These are phyloP conservation scores for Colostygia pectinataria DNA, from an alignment of 2,888 invertebrate species.

Conservation along the genomic window DNA sequence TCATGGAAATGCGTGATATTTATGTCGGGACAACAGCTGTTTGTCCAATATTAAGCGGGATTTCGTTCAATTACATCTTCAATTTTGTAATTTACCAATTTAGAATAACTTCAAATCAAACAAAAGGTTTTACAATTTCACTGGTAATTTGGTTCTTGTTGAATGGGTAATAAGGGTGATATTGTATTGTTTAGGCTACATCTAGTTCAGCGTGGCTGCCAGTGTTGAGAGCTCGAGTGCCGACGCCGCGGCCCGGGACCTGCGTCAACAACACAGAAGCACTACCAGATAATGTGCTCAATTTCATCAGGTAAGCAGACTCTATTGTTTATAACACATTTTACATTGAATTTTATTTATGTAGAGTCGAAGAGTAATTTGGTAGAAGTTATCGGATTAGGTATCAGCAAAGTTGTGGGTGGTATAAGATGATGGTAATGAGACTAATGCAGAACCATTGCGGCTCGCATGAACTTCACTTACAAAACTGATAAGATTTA, in stretches of 20 bases:
- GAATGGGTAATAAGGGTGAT: not conserved
- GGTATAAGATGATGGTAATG: too few species aligned
- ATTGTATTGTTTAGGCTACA: conserved; percentile 69
- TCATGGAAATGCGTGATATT: conserved; percentile 11
- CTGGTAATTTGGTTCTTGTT: not conserved
- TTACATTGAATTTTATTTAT: too few species aligned
- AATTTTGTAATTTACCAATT: conserved; percentile 1
- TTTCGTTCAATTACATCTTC: conserved; percentile 1
- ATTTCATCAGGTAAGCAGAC: conserved; percentile 84
- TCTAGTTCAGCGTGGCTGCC: conserved; percentile 87
- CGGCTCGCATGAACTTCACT: too few species aligned
- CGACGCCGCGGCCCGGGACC: conserved; percentile 85
- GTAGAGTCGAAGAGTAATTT: too few species aligned
- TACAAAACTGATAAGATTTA: too few species aligned
- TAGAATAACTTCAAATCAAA: conserved; percentile 1
- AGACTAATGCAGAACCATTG: too few species aligned
- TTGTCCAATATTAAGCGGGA: conserved; percentile 9
- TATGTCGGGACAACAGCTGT: conserved; percentile 10
- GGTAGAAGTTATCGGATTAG: too few species aligned
- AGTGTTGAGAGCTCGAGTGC: conserved; percentile 84
- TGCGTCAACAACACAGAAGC: conserved; percentile 86
- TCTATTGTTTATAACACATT: too few species aligned
- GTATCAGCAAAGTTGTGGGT: too few species aligned
- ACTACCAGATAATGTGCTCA: conserved; percentile 85
- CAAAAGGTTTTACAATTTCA: too few species aligned